Conservation (phyloP, 2,113 vertebrate species). For the Pelusios castaneus region DNA sequence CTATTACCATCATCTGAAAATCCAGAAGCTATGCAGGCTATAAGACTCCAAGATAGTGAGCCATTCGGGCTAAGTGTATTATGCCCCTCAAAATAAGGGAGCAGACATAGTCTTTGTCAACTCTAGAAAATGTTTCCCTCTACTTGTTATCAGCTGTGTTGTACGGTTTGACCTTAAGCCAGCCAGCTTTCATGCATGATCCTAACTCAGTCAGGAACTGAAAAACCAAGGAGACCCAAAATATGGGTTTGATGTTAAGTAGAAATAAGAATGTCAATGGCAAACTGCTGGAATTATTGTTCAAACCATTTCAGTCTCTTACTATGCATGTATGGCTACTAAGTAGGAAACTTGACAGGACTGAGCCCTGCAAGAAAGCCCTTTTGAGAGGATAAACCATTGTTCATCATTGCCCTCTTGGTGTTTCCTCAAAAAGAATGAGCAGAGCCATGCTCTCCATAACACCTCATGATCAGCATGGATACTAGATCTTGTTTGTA, state of each 20-base stretch:
- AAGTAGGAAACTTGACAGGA: too few relatives aligned
- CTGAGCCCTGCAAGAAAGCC: too few relatives aligned
- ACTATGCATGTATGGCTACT: too few relatives aligned
- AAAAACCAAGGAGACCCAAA: background rate
- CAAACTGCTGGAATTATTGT: too few relatives aligned
- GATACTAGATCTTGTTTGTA: too few relatives aligned
- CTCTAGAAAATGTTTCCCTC: background rate
- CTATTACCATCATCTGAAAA: background rate
- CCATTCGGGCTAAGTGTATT: background rate
- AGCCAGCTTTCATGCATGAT: background rate
- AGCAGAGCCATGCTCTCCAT: too few relatives aligned
- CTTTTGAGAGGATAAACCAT: too few relatives aligned
- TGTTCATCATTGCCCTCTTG: too few relatives aligned
- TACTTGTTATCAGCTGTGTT: background rate
- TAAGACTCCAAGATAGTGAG: background rate
- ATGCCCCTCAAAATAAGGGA: background rate
- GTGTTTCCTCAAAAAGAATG: too few relatives aligned
- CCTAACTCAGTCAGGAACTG: background rate
- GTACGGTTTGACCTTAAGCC: background rate
- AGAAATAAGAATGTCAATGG: background rate
- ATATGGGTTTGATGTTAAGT: background rate
- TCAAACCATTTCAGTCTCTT: too few relatives aligned
- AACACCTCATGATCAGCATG: too few relatives aligned
- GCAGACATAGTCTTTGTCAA: background rate
- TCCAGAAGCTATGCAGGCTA: background rate